These are phyloP conservation scores for Periophthalmus magnuspinnatus DNA, from an alignment of 2,797 vertebrate species.

Conservation along the genomic window DNA sequence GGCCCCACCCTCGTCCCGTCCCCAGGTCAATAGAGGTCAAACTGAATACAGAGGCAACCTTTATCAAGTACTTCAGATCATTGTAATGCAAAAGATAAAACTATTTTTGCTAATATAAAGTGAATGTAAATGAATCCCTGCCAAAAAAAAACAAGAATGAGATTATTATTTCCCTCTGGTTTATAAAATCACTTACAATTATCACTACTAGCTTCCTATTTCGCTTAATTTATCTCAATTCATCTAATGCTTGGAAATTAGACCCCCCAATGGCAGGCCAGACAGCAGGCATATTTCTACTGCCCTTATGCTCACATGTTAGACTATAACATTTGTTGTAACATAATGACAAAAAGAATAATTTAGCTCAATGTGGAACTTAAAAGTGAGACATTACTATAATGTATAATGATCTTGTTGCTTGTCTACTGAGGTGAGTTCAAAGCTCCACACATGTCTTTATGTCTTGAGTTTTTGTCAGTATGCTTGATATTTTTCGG, in stretches of 20 bases:
- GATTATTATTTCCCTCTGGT: no score
- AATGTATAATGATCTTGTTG: neutral
- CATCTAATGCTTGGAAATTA: conserved; percentile 53
- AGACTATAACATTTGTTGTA: neutral
- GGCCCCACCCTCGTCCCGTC: conserved; percentile 39
- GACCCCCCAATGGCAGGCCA: conserved; percentile 51
- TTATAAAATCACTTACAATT: no score
- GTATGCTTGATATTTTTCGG: conserved; percentile 3
- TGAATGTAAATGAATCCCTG: conserved; percentile 3
- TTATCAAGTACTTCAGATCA: conserved; percentile 72
- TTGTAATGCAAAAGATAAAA: conserved; percentile 76
- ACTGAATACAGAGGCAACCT: conserved; percentile 41
- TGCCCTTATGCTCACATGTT: neutral
- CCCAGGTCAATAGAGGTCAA: neutral
- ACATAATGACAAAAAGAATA: neutral
- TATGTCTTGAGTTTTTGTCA: neutral
- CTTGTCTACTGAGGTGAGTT: neutral
- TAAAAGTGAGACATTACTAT: neutral
- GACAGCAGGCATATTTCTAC: neutral
- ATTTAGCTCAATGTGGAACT: neutral
- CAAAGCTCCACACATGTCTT: neutral
- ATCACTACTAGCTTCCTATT: conserved; percentile 51
- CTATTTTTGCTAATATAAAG: conserved; percentile 64
- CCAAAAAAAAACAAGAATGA: no score
- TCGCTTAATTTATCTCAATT: conserved; percentile 65